phyloP scores from a whole-genome alignment of 2,888 invertebrate genomes.

The Schizaphis graminum region DNA sequence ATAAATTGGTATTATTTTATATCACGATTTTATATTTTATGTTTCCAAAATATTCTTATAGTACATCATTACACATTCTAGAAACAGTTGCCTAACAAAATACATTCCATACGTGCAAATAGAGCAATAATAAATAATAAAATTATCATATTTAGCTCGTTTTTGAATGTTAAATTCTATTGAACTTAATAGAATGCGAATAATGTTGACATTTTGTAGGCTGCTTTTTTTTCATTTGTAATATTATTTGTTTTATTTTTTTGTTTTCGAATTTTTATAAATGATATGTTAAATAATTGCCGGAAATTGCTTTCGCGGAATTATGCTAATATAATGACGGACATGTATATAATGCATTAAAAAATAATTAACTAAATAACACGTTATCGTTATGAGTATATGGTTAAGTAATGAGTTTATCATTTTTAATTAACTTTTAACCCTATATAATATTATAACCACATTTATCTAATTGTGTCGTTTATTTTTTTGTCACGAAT shows the following conservation, averaged over 20 bases:
- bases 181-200: background rate
- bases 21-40: background rate
- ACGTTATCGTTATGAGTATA: background rate
- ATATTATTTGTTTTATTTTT: background rate
- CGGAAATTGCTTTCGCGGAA: background rate
- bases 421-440: constrained; percentile 59
- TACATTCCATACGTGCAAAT: background rate
- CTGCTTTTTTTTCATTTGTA: background rate
- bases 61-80: background rate
- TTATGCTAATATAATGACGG: background rate
- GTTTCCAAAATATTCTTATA: background rate
- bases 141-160: background rate
- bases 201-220: background rate
- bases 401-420: constrained; percentile 51
- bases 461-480: constrained; percentile 29
- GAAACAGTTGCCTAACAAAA: background rate
- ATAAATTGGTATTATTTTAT: background rate
- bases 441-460: background rate
- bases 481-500: constrained; percentile 11
- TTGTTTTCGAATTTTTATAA: background rate
- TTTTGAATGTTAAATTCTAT: background rate
- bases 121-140: background rate
- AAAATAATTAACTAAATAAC: constrained; percentile 35
- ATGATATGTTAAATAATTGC: background rate
- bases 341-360: background rate